Base-by-base conservation (phyloP, 2,113 vertebrate genomes). In the Balaeniceps rex region DNA sequence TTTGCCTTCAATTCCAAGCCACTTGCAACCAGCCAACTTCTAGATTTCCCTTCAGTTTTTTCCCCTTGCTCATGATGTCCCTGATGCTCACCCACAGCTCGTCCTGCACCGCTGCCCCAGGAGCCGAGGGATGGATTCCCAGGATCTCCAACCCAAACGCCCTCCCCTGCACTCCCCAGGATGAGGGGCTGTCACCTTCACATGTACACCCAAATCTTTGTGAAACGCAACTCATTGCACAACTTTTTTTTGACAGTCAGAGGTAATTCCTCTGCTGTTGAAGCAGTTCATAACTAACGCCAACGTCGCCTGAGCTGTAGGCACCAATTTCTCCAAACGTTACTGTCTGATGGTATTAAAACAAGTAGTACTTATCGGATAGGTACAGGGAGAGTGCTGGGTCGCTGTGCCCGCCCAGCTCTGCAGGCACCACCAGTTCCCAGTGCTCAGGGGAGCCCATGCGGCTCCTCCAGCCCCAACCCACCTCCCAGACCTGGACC, bases 351-450 rank as follows among this genome's bases (percentile, higher is more conserved):
- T 14, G 16, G 13, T 19, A 14, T 19, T 25, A 46, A 40, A 71
- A 4, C 2, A 2, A 9, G 6, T 34, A 18, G 8, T 10, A 44
- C 4, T 26, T 49, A 29, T 19, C 1, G 0, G 31, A 34, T 3
- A 28, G 31, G 26, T 19, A 19, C n/a, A 42, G 29, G 28, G 22
- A 25, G 19, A 40, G 24, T 19, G 5, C 19, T 29, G 81, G n/a
- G 23, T 71, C 19, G 4, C 36, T 1, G 28, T 23, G 10, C 2
- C 2, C 36, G 34, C 52, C 60, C 52, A 19, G 60, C 58, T 18
- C 40, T 28, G 17, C 26, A 19, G 47, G 14, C 14, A 44, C 18
- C 81, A 19, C 14, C 31, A 9, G 13, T 21, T 61, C 40, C 68
- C 33, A 2, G 2, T 16, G 10, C n/a, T 58, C 38, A 46, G 23